Evolutionary conservation across 2,797 vertebrate species (phyloP).

Genomic region (Epinephelus awoara): DNA sequence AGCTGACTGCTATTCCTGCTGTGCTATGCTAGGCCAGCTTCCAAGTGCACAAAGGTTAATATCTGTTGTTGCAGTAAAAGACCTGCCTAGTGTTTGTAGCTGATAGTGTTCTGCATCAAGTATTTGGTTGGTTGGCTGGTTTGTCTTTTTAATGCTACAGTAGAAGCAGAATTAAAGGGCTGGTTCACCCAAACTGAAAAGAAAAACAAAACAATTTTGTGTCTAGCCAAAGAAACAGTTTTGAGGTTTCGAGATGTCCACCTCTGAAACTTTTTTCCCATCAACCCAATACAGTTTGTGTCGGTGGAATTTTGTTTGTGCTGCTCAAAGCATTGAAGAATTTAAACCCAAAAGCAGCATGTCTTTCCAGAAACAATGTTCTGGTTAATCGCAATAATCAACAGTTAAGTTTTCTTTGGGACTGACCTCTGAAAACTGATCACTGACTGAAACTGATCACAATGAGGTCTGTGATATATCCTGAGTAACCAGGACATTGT

Average conservation of each 20-base stretch:
- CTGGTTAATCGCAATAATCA: constrained; percentile 24
- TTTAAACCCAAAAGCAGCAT: not conserved
- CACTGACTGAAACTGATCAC: constrained; percentile 33
- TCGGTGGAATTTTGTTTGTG: not conserved
- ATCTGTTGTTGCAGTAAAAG: constrained; percentile 44
- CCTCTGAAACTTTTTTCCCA: not conserved
- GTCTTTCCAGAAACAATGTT: constrained; percentile 45
- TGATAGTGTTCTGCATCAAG: not conserved
- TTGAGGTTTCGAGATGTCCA: not conserved
- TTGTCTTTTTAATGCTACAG: constrained; percentile 3
- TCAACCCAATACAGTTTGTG: not conserved
- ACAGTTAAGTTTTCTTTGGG: constrained; percentile 43
- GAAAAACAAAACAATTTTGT: not conserved
- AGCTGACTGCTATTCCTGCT: constrained; percentile 35
- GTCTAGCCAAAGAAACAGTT: not conserved
- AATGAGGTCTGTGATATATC: constrained; percentile 44
- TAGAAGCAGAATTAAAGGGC: not conserved
- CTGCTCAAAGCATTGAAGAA: not conserved
- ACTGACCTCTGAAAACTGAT: constrained; percentile 31
- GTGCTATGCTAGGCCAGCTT: constrained; percentile 27
- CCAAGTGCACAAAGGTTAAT: constrained; percentile 45
- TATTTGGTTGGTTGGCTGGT: not conserved
- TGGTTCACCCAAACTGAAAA: not conserved
- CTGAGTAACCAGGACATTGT: constrained; percentile 15
- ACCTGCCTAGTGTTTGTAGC: constrained; percentile 41